These are phyloP conservation scores for Melanotaenia duboulayi DNA, from an alignment of 2,113 vertebrate species.

Conservation along the genomic window DNA sequence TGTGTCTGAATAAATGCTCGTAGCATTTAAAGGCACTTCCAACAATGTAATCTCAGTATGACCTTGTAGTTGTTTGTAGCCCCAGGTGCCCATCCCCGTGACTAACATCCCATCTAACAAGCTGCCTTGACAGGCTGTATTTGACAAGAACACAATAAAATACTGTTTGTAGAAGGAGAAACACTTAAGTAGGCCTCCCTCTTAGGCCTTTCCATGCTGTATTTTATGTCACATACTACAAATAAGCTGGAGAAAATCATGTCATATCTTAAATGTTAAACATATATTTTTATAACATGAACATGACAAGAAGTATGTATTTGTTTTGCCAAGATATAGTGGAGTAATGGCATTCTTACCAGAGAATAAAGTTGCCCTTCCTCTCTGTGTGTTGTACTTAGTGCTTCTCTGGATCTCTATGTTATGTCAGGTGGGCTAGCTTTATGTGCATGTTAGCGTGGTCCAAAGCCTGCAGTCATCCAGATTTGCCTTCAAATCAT, in stretches of 20 bases:
- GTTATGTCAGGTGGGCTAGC: neutral
- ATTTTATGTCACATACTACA: neutral
- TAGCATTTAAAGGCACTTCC: slow-evolving; percentile 25
- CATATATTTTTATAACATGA: neutral
- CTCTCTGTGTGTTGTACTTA: neutral
- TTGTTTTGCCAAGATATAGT: neutral
- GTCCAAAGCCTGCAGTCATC: too few species aligned
- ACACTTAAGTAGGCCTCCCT: slow-evolving; percentile 5
- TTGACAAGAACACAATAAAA: slow-evolving; percentile 25
- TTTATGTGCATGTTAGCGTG: neutral
- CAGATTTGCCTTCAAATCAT: too few species aligned
- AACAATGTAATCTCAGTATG: slow-evolving; percentile 38
- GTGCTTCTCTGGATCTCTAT: neutral
- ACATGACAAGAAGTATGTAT: neutral
- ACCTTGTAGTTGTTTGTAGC: slow-evolving; percentile 62
- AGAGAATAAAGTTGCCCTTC: neutral
- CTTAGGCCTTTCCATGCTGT: neutral
- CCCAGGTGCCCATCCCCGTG: slow-evolving; percentile 52
- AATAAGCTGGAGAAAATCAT: neutral
- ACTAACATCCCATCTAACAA: slow-evolving; percentile 55
- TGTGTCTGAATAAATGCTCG: slow-evolving; percentile 25
- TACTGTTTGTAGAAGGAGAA: neutral
- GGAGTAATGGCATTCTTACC: neutral
- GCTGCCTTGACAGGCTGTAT: slow-evolving; percentile 46
- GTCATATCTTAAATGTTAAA: neutral